These are phyloP conservation scores for Meiosimyza platycephala DNA, from an alignment of 2,888 invertebrate species.

Conservation along the genomic window DNA sequence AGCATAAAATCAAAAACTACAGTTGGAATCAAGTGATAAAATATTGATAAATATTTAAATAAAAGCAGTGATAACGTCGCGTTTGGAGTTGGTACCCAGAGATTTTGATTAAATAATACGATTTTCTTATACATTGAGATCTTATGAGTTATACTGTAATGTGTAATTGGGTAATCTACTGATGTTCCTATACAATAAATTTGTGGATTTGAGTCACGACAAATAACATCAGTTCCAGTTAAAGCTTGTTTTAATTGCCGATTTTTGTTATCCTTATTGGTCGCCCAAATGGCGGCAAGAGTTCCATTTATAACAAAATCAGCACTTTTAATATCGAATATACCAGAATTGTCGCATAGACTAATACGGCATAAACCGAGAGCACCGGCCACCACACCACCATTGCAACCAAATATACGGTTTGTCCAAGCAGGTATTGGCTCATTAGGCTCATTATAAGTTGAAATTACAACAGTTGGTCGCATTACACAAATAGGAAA, in stretches of 20 bases:
- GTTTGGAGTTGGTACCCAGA: slow-evolving; percentile 44
- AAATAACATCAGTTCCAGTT: no score
- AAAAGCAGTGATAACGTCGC: slow-evolving; percentile 39
- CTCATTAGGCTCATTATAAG: slow-evolving; percentile 51
- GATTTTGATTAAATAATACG: slow-evolving; percentile 33
- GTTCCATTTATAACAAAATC: slow-evolving; percentile 54
- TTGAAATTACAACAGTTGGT: slow-evolving; percentile 52
- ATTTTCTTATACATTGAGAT: background rate
- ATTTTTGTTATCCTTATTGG: slow-evolving; percentile 34
- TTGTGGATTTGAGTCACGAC: slow-evolving; percentile 37
- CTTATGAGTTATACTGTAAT: background rate
- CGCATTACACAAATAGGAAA: slow-evolving; percentile 49
- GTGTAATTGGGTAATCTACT: slow-evolving; percentile 42
- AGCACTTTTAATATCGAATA: slow-evolving; percentile 51
- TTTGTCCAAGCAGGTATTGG: slow-evolving; percentile 52
- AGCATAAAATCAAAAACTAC: no score
- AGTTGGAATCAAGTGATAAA: slow-evolving; percentile 44
- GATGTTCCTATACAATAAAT: slow-evolving; percentile 45
- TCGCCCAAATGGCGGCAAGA: slow-evolving; percentile 51
- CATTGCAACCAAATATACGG: slow-evolving; percentile 51
- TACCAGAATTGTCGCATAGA: slow-evolving; percentile 16
- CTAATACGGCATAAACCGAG: slow-evolving; percentile 48
- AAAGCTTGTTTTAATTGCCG: background rate
- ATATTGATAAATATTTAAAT: slow-evolving; percentile 44
- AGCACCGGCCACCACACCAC: slow-evolving; percentile 46